A percentile compares a stretch with the other conserved stretches of the same genome.
Conservation (phyloP, 2,888 invertebrate genomes). For the Lasius platythorax region DNA sequence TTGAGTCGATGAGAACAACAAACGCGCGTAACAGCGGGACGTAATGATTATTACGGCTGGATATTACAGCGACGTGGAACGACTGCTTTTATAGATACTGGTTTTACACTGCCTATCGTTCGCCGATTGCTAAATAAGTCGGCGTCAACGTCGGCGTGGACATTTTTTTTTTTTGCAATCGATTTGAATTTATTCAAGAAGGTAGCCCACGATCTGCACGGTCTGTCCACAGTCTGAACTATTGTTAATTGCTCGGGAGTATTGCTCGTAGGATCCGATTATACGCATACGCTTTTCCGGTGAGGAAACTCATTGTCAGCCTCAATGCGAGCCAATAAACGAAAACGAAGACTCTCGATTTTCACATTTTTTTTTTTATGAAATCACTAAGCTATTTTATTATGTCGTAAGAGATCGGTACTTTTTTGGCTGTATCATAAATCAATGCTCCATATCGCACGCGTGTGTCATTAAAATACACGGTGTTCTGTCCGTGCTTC, state of each 20-base stretch:
- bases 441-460: conserved; percentile 11
- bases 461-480: background rate
- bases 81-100: conserved; percentile 26
- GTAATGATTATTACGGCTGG: conserved; percentile 32
- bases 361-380: background rate
- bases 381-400: background rate
- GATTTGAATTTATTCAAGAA: conserved; percentile 45
- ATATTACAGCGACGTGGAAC: conserved; percentile 20
- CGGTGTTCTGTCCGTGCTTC: background rate
- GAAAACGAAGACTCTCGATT: background rate
- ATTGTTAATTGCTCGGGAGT: conserved; percentile 22
- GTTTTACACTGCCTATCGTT: conserved; percentile 30
- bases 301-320: background rate
- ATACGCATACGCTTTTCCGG: conserved; percentile 27
- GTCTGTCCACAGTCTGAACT: background rate
- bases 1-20: conserved; percentile 44
- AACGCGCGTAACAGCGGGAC: conserved; percentile 23
- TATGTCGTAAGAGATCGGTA: background rate
- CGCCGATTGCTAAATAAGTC: conserved; percentile 39
- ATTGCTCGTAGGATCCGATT: conserved; percentile 24
- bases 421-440: background rate
- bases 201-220: conserved; percentile 30
- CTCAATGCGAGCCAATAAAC: no score
- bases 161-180: conserved; percentile 21
- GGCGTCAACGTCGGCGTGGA: conserved; percentile 44